phyloP scores from a whole-genome alignment of 1,140 invertebrate genomes.

The Euglossa dilemma region DNA sequence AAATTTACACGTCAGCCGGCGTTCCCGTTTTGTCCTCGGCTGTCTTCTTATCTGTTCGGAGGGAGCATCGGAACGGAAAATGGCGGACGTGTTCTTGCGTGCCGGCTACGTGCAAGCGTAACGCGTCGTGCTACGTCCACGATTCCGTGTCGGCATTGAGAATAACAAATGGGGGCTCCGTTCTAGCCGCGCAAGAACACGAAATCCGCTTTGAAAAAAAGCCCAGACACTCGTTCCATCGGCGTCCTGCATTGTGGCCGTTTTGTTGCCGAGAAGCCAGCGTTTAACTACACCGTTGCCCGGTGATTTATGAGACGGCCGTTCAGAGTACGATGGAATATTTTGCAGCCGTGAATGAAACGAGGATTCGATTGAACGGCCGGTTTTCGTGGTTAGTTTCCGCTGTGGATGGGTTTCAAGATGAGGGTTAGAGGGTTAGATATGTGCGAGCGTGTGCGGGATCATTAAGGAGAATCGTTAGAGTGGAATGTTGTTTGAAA shows the following conservation, averaged over 20 bases:
- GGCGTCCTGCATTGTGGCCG: constrained; percentile 12
- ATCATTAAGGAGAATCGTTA: too few species aligned
- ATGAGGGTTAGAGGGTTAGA: too few species aligned
- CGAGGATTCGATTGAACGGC: neutral
- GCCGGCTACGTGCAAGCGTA: neutral
- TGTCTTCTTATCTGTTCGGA: constrained; percentile 56
- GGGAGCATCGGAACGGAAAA: constrained; percentile 59
- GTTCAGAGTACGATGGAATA: neutral
- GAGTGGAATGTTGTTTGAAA: too few species aligned
- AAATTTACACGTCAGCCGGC: constrained; percentile 46
- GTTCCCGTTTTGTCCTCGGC: constrained; percentile 28
- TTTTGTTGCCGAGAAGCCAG: neutral
- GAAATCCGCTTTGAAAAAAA: constrained; percentile 21
- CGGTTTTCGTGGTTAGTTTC: neutral
- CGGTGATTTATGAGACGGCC: neutral
- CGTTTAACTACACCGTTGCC: constrained; percentile 13
- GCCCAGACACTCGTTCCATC: neutral
- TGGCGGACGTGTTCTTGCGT: constrained; percentile 40
- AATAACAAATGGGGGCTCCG: constrained; percentile 47
- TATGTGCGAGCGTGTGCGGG: too few species aligned
- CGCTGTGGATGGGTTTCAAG: neutral
- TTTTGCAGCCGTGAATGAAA: neutral
- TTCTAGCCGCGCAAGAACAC: neutral
- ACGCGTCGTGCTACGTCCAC: constrained; percentile 8
- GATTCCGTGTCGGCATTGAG: constrained; percentile 41